Evolutionary conservation across 2,888 invertebrate genomes (phyloP).

Genomic region (Drosophila ustulata): DNA sequence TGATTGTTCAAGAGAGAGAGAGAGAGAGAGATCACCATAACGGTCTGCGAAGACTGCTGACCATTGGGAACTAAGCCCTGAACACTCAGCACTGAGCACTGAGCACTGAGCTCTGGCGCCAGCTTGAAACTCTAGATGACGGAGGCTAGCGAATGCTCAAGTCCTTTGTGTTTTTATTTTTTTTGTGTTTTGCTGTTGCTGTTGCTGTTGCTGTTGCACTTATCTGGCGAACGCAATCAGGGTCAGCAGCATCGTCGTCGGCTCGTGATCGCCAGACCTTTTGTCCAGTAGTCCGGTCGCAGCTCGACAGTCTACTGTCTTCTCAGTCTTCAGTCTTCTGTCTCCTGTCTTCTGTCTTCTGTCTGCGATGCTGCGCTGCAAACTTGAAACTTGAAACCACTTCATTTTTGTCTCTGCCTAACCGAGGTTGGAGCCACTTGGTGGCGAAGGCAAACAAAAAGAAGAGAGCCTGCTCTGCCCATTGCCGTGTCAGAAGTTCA

Average conservation of each 20-base stretch:
- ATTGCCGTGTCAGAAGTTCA: constrained; percentile 71
- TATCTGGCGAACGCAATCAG: constrained; percentile 49
- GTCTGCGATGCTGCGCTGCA: constrained; percentile 1
- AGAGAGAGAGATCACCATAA: background rate
- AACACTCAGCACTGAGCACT: background rate
- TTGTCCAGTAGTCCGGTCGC: constrained; percentile 22
- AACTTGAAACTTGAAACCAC: constrained; percentile 71
- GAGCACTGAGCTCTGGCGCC: constrained; percentile 40
- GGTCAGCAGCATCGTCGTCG: constrained; percentile 27
- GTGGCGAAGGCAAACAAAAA: constrained; percentile 33
- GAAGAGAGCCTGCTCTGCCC: constrained; percentile 23
- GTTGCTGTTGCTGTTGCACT: constrained; percentile 27
- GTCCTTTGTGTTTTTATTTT: constrained; percentile 28
- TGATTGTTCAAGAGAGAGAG: background rate
- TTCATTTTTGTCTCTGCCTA: constrained; percentile 41
- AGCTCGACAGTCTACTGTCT: no score
- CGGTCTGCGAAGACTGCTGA: constrained; percentile 1
- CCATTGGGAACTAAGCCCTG: background rate
- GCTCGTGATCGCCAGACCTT: constrained; percentile 49
- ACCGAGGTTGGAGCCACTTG: constrained; percentile 34
- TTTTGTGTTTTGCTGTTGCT: background rate
- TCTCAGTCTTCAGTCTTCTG: background rate
- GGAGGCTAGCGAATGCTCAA: constrained; percentile 21
- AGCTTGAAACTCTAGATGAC: constrained; percentile 44
- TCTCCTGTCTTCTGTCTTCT: background rate